These are phyloP conservation scores for Caenorhabditis auriculariae DNA, from an alignment of 2,888 invertebrate genomes.

Conservation along the genomic window DNA sequence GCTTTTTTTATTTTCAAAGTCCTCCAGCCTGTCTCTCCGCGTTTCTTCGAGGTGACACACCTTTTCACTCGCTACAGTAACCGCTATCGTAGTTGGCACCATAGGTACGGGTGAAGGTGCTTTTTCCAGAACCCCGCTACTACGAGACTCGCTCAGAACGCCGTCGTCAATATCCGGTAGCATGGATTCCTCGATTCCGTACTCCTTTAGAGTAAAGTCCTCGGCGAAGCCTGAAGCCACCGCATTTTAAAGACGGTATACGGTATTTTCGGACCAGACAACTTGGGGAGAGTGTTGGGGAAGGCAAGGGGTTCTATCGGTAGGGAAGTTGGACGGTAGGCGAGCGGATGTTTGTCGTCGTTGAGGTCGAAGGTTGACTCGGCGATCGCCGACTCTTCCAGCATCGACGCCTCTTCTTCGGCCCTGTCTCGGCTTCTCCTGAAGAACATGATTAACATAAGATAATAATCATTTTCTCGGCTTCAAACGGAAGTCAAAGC, in stretches of 20 bases:
- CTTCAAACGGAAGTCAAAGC: neutral
- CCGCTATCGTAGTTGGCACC: too few relatives aligned
- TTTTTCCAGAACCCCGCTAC: too few relatives aligned
- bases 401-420: neutral
- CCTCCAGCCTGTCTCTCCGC: too few relatives aligned
- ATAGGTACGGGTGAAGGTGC: too few relatives aligned
- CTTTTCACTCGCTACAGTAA: too few relatives aligned
- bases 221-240: slow-evolving; percentile 7
- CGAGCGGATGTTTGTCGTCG: slow-evolving; percentile 30
- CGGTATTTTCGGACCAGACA: slow-evolving; percentile 21
- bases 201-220: slow-evolving; percentile 11
- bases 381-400: neutral
- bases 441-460: neutral
- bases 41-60: too few relatives aligned
- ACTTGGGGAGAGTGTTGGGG: slow-evolving; percentile 37
- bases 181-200: slow-evolving; percentile 10
- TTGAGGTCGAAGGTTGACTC: neutral
- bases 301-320: slow-evolving; percentile 21
- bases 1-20: too few relatives aligned
- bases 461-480: neutral
- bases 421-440: neutral
- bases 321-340: slow-evolving; percentile 13
- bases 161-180: slow-evolving; percentile 10
- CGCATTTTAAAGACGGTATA: neutral
- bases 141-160: too few relatives aligned